phyloP scores from a whole-genome alignment of 2,888 invertebrate genomes.

The Chymomyza caudatula region DNA sequence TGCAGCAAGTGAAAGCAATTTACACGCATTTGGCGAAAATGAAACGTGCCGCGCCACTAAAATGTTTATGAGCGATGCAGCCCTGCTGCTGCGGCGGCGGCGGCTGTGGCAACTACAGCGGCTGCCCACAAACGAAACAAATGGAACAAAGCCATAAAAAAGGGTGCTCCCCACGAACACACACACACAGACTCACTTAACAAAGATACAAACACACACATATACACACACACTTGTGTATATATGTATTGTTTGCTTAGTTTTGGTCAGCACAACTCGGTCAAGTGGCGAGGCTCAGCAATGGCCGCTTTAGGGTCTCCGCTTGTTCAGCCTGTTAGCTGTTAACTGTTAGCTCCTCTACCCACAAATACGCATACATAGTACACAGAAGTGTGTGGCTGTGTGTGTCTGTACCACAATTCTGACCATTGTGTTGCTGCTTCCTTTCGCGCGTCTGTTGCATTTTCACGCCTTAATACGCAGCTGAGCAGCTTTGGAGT shows the following conservation, averaged over 20 bases:
- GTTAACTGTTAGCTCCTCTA: conserved; percentile 23
- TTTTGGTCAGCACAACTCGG: conserved; percentile 45
- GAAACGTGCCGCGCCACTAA: conserved; percentile 61
- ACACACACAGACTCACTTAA: background rate
- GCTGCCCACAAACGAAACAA: conserved; percentile 4
- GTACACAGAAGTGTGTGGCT: background rate
- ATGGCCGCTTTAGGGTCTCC: conserved; percentile 6
- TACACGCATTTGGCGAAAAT: conserved; percentile 51
- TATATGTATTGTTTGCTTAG: background rate
- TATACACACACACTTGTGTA: conserved; percentile 5
- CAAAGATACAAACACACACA: background rate
- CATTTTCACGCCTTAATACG: conserved; percentile 29
- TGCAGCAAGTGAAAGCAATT: conserved; percentile 61
- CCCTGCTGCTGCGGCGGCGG: background rate
- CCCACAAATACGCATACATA: background rate
- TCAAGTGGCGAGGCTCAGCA: conserved; percentile 30
- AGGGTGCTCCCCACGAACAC: conserved; percentile 5
- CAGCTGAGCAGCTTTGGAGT: background rate
- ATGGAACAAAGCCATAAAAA: conserved; percentile 40
- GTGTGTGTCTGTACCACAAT: background rate
- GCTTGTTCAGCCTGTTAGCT: conserved; percentile 2
- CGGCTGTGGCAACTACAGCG: background rate
- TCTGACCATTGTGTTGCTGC: conserved; percentile 18
- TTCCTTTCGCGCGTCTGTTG: conserved; percentile 22
- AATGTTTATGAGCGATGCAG: conserved; percentile 49